Conservation (phyloP, 2,797 vertebrate species). For the Bovichtus diacanthus region DNA sequence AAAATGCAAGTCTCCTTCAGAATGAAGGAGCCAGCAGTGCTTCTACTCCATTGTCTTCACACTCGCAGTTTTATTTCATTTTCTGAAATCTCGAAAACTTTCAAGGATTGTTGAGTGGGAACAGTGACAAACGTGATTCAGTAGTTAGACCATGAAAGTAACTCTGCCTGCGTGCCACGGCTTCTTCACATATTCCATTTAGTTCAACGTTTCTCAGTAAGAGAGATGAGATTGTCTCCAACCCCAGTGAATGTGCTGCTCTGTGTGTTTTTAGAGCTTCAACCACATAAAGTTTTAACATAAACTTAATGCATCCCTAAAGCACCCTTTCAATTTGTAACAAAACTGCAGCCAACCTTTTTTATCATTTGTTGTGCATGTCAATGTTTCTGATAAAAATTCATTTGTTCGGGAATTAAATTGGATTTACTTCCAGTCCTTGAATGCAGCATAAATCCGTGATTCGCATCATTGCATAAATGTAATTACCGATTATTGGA, state of each 20-base stretch:
- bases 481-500: neutral
- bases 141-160: neutral
- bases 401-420: neutral
- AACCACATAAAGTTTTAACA: neutral
- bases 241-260: neutral
- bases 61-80: neutral
- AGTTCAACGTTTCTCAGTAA: conserved; percentile 1
- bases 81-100: neutral
- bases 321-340: neutral
- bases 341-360: neutral
- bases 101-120: neutral
- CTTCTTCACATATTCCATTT: neutral
- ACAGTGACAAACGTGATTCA: neutral
- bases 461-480: neutral
- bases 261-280: neutral
- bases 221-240: neutral
- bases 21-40: too few species aligned
- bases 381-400: neutral
- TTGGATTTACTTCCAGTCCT: neutral
- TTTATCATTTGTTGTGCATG: neutral
- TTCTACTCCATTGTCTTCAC: too few species aligned
- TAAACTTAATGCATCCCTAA: neutral
- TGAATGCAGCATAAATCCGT: conserved; percentile 13
- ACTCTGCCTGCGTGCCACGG: neutral
- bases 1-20: too few species aligned